phyloP scores from a whole-genome alignment of 1,140 invertebrate species.

The Diabrotica undecimpunctata region DNA sequence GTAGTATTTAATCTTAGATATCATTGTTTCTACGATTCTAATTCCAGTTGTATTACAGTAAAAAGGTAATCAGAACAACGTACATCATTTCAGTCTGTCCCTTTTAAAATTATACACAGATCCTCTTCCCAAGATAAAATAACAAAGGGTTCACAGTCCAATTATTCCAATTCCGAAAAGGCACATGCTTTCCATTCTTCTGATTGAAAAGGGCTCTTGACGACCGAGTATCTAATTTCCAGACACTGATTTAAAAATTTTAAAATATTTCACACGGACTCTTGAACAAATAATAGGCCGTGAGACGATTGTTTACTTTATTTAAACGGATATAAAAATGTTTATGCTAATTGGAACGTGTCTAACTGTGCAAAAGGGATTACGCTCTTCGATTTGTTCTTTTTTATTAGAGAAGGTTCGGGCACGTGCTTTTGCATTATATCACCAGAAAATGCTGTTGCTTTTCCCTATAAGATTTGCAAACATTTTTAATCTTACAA shows the following conservation, averaged over 20 bases:
- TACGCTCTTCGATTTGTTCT: slow-evolving; percentile 24
- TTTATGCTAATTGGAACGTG: slow-evolving; percentile 30
- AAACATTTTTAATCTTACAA: too few species aligned
- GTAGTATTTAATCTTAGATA: too few species aligned
- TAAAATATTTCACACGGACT: slow-evolving; percentile 26
- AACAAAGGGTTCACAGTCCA: slow-evolving; percentile 19
- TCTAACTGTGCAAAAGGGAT: slow-evolving; percentile 24
- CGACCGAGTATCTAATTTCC: slow-evolving; percentile 12
- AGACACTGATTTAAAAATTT: slow-evolving; percentile 20
- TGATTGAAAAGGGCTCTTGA: slow-evolving; percentile 13
- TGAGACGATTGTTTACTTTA: slow-evolving; percentile 28
- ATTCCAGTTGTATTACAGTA: too few species aligned
- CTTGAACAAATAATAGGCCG: slow-evolving; percentile 4
- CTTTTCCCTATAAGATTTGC: too few species aligned
- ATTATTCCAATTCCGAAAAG: slow-evolving; percentile 11
- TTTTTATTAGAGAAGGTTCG: slow-evolving; percentile 18
- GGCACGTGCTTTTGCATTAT: slow-evolving; percentile 23
- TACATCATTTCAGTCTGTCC: too few species aligned
- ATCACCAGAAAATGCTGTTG: too few species aligned
- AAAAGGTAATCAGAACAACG: too few species aligned
- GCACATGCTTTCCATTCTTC: slow-evolving; percentile 5
- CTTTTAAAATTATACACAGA: too few species aligned
- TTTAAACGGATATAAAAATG: slow-evolving; percentile 26
- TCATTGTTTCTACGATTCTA: too few species aligned
- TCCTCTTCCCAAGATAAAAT: slow-evolving; percentile 10